Conservation (phyloP, 1,140 invertebrate genomes). For the Ylistrum balloti region DNA sequence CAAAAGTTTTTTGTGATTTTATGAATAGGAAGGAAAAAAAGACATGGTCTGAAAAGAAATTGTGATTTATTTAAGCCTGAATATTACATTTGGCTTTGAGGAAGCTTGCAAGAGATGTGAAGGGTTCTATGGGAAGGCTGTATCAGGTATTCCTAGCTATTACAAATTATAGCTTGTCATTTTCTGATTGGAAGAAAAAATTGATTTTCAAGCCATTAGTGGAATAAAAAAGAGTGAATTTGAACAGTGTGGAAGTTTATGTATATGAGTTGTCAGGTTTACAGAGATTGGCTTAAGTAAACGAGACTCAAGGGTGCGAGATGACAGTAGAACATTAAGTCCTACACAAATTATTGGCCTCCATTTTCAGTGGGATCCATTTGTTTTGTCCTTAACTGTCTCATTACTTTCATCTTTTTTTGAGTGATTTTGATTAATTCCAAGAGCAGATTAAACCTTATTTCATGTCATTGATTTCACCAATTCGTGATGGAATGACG, state of each 20-base stretch:
- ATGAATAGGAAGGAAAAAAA: too few species aligned
- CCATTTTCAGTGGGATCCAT: background rate
- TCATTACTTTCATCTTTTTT: background rate
- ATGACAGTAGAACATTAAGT: background rate
- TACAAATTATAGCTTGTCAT: background rate
- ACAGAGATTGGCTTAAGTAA: background rate
- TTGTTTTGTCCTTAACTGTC: conserved; percentile 14
- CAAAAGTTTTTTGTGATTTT: too few species aligned
- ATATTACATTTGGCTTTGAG: too few species aligned
- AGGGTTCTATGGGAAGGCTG: background rate
- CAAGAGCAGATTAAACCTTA: background rate
- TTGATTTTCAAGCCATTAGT: conserved; percentile 15
- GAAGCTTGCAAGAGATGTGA: background rate
- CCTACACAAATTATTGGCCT: conserved; percentile 15
- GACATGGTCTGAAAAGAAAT: too few species aligned
- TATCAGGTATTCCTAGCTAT: background rate
- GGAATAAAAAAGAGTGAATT: conserved; percentile 34
- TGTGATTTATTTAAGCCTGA: too few species aligned
- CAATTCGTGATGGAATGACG: too few species aligned
- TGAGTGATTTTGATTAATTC: conserved; percentile 15
- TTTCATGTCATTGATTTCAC: background rate
- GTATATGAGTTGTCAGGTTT: conserved; percentile 18
- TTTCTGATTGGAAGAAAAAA: background rate
- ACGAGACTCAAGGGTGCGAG: background rate
- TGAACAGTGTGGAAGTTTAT: background rate